Percentiles rank a stretch among this genome's conserved stretches.
These are phyloP conservation scores for Pachycephala philippinensis DNA, from an alignment of 2,113 vertebrate genomes.

Conservation along the genomic window DNA sequence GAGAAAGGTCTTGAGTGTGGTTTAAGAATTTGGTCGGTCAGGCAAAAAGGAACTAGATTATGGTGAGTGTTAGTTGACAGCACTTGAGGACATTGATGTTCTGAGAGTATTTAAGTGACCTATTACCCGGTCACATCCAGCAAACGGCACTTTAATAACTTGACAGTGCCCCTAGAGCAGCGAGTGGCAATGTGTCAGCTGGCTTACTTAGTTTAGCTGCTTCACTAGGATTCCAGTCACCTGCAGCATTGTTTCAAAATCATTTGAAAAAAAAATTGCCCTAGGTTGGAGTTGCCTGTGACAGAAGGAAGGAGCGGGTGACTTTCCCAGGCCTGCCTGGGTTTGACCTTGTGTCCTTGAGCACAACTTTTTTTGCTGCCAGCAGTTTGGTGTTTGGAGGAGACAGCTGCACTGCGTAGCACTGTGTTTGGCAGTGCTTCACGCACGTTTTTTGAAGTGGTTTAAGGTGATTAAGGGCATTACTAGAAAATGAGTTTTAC, in stretches of 20 bases:
- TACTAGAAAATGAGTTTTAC: not conserved
- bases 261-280: not conserved
- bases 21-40: not conserved
- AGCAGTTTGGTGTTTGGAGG: not conserved
- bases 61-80: not conserved
- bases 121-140: accelerated
- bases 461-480: not conserved
- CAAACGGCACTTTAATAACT: not conserved
- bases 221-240: not conserved
- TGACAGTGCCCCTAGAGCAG: not conserved
- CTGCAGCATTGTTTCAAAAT: not conserved
- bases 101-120: not conserved
- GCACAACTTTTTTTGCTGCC: not conserved
- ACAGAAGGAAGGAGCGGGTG: accelerated
- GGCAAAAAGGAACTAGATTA: not conserved
- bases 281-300: not conserved
- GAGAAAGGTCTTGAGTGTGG: not conserved
- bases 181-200: accelerated
- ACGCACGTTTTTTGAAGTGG: accelerated
- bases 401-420: accelerated
- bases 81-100: not conserved
- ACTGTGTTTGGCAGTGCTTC: not conserved
- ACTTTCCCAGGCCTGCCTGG: not conserved
- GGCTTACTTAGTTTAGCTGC: not conserved
- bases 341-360: slow-evolving; percentile 44